Evolutionary conservation across 2,113 vertebrate genomes (phyloP).

Genomic region (Pteronura brasiliensis): DNA sequence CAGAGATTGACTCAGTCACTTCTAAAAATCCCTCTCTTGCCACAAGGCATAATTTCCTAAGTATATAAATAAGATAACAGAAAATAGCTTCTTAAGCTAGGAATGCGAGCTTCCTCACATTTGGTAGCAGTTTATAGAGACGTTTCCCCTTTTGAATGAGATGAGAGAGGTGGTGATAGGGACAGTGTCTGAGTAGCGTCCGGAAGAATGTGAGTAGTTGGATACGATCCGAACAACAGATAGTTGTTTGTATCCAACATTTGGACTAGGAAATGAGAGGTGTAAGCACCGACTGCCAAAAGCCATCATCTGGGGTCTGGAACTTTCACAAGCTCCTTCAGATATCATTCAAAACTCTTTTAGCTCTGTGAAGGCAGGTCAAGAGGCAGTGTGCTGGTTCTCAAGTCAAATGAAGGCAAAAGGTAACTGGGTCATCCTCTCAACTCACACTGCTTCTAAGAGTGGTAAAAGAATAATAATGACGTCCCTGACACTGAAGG

Average conservation of each 20-base stretch:
- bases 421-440: background rate
- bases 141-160: background rate
- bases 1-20: background rate
- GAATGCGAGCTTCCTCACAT: background rate
- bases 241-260: background rate
- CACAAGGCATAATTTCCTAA: background rate
- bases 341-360: background rate
- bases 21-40: background rate
- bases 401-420: background rate
- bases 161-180: conserved; percentile 4
- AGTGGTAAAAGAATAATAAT: background rate
- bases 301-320: conserved; percentile 2
- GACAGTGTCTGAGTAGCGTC: background rate
- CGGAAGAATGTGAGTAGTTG: background rate
- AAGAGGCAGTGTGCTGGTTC: background rate
- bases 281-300: background rate
- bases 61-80: background rate
- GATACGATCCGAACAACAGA: background rate
- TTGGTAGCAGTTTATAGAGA: conserved; percentile 21
- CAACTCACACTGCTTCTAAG: background rate
- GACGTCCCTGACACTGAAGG: background rate
- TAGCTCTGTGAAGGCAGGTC: background rate
- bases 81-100: background rate
- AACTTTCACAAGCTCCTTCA: background rate
- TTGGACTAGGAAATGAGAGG: conserved; percentile 38